These are phyloP conservation scores for Drosophila diplacantha DNA, from an alignment of 2,888 invertebrate genomes.

Conservation along the genomic window DNA sequence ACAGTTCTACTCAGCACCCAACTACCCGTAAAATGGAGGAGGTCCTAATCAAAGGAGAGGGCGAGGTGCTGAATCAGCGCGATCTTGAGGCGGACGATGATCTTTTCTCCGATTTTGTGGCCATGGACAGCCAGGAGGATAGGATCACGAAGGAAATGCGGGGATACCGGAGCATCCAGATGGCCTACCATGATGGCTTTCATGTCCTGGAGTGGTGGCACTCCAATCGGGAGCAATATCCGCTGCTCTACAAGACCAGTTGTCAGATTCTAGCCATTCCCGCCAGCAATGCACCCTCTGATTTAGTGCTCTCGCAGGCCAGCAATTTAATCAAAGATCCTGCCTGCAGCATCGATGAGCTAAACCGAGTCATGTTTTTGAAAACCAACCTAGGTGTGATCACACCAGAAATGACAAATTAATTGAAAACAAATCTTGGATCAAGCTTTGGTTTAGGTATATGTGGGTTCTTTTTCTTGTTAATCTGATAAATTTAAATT, in stretches of 20 bases:
- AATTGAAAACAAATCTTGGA: not conserved
- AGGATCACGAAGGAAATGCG: constrained; percentile 12
- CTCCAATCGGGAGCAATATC: constrained; percentile 1
- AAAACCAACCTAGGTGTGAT: constrained; percentile 1
- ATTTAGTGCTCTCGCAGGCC: constrained; percentile 7
- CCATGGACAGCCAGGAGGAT: constrained; percentile 14
- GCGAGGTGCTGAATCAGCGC: not conserved
- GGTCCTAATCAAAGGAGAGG: constrained; percentile 8
- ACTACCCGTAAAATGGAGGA: not conserved
- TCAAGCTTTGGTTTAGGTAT: not conserved
- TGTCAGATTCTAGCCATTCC: constrained; percentile 11
- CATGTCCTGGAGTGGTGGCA: constrained; percentile 18
- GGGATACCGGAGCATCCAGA: constrained; percentile 6
- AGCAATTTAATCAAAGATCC: constrained; percentile 4
- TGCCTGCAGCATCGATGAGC: constrained; percentile 3
- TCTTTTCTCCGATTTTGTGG: constrained; percentile 13
- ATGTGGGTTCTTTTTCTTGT: not conserved
- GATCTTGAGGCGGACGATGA: not conserved
- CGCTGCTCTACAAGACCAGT: constrained; percentile 14
- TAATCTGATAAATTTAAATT: not conserved
- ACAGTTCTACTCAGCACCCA: not conserved
- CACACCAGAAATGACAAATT: not conserved
- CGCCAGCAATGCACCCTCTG: constrained; percentile 5
- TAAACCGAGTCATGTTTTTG: constrained; percentile 10
- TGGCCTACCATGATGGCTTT: constrained; percentile 5